Conservation (phyloP, 1,140 invertebrate species). For the Sitophilus oryzae region DNA sequence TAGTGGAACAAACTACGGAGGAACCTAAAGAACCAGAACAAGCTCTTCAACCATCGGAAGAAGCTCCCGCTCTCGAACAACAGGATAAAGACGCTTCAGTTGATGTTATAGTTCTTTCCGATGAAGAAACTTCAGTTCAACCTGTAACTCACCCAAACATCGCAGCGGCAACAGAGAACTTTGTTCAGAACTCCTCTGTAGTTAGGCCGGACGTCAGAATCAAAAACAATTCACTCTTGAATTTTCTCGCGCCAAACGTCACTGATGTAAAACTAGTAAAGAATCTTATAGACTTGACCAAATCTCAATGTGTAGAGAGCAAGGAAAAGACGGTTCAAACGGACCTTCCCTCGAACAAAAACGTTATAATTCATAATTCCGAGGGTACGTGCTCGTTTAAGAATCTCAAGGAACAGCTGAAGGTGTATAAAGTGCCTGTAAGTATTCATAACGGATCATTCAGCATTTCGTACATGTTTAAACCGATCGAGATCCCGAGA, state of each 20-base stretch:
- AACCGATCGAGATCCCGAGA: not conserved
- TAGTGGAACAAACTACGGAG: not conserved
- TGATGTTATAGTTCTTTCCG: not conserved
- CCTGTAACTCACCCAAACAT: not conserved
- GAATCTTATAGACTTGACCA: not conserved
- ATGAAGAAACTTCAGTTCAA: not conserved
- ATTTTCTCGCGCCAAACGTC: not conserved
- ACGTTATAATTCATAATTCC: slow-evolving; percentile 7
- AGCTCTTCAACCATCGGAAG: not conserved
- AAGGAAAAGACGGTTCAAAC: not conserved
- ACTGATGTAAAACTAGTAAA: slow-evolving; percentile 12
- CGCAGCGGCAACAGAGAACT: not conserved
- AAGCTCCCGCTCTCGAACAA: too few species aligned
- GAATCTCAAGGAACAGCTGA: slow-evolving; percentile 17
- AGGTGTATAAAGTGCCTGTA: slow-evolving; percentile 25
- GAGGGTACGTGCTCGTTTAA: slow-evolving; percentile 21
- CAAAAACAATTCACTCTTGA: slow-evolving; percentile 10
- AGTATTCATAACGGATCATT: slow-evolving; percentile 18
- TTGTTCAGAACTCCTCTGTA: slow-evolving; percentile 4
- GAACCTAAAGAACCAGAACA: not conserved
- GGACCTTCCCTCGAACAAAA: slow-evolving; percentile 8
- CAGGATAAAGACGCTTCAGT: not conserved
- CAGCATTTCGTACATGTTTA: slow-evolving; percentile 15
- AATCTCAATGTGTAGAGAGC: not conserved
- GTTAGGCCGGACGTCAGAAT: slow-evolving; percentile 20